Evolutionary conservation across 2,113 vertebrate species (phyloP), one percentile per base, ranked within the genome.

Genomic region (Camarhynchus parvulus): DNA sequence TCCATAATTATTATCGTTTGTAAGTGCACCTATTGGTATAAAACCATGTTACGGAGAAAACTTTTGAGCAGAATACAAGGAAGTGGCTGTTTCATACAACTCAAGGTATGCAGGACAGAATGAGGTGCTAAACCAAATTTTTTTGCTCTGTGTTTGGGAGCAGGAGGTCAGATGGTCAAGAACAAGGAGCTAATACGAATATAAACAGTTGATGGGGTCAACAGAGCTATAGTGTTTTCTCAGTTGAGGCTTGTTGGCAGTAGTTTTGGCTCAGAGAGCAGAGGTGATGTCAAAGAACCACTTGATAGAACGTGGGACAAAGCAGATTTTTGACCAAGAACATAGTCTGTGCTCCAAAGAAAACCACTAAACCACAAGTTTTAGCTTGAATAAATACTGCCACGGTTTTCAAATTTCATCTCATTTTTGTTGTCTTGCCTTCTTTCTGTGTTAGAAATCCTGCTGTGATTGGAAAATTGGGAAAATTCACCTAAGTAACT

Each of bases 241-340:
- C 46, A 64, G n/a, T 91, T 70, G 61, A 87, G 68, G 53, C 72
- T 90, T 55, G 9, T 68, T 95, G 81, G 78, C 85, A 95, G 84
- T 72, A 68, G 58, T n/a, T 79, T 81, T 95, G 90, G 87, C 62
- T 92, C 49, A 82, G 83, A 27, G 41, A 94, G 62, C 68, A 92
- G 75, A 92, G 68, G 74, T 70, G 35, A 74, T 80, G 55, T 92
- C 82, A 88, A 93, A 89, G 83, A 95, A 85, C 31, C 25, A 13
- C 23, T 90, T 95, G 58, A 73, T 24, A 83, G 58, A 87, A 87
- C 7, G 31, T 31, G 52, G 73, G 63, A 75, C 74, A 72, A 85
- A 91, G 11, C 70, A 74, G 58, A 73, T 92, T 83, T 67, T 94
- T 94, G 67, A 92, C 37, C 52, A 64, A 59, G 70, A 84, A 55